Conservation (phyloP, 2,113 vertebrate species). For the Orthonyx spaldingii region DNA sequence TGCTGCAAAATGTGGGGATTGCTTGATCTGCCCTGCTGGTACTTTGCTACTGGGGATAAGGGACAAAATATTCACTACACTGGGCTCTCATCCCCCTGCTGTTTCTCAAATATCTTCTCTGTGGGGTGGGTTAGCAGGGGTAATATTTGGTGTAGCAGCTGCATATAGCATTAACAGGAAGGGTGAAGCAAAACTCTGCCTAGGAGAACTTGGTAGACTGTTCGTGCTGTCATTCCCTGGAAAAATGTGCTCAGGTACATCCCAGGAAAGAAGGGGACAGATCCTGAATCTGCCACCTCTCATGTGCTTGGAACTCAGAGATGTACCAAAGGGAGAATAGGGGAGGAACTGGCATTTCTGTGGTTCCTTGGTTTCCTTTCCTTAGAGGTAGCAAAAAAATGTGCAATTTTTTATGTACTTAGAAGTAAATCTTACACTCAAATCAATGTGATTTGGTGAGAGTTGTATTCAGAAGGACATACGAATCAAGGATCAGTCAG, state of each 20-base stretch:
- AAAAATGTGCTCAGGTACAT: background rate
- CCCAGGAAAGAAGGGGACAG: background rate
- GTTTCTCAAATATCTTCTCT: background rate
- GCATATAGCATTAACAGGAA: background rate
- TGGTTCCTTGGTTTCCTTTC: background rate
- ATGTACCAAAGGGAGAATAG: background rate
- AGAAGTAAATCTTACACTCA: background rate
- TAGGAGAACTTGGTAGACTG: background rate
- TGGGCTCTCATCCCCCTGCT: background rate
- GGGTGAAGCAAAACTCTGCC: background rate
- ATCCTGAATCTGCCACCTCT: background rate
- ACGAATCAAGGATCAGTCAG: rapidly evolving
- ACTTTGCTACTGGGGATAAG: background rate
- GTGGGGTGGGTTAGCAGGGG: background rate
- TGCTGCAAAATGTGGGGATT: background rate
- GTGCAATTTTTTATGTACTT: background rate
- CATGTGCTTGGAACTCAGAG: background rate
- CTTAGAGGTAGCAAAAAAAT: background rate
- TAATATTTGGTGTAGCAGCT: background rate
- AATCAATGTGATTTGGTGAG: background rate
- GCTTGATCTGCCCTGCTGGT: background rate
- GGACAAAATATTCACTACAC: background rate
- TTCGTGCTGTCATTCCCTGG: background rate
- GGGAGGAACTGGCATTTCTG: background rate
- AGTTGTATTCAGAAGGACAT: background rate